Percentiles rank a stretch among this genome's conserved stretches.
Evolutionary conservation across 2,888 invertebrate species (phyloP).

Genomic region (Polydrusus cervinus): DNA sequence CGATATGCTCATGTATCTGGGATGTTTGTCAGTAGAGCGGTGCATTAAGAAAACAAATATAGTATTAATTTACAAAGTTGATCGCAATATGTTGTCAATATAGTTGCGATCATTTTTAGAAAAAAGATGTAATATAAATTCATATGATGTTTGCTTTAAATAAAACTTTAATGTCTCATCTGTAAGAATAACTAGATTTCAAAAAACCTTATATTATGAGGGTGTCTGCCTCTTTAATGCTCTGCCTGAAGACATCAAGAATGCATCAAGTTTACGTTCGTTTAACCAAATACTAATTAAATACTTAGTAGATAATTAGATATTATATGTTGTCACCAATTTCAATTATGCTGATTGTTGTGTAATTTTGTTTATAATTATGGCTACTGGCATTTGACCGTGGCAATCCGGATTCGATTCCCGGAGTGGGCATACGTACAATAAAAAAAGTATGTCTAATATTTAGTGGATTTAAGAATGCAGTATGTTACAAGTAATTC

Average conservation of each 20-base stretch:
- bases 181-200: background rate
- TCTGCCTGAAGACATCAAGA: slow-evolving; percentile 2
- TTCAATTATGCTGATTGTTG: background rate
- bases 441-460: too few species aligned
- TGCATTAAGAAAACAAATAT: background rate
- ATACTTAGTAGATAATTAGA: background rate
- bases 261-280: background rate
- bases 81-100: background rate
- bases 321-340: background rate
- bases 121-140: background rate
- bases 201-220: slow-evolving; percentile 4
- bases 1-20: background rate
- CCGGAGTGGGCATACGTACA: too few species aligned
- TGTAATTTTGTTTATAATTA: background rate
- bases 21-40: background rate
- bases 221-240: background rate
- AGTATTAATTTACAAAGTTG: background rate
- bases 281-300: background rate
- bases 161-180: background rate
- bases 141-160: background rate
- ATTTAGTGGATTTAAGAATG: too few species aligned
- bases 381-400: background rate
- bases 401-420: too few species aligned
- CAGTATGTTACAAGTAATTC: too few species aligned
- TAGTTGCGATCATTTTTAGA: background rate